Evolutionary conservation across 2,888 invertebrate genomes (phyloP), one percentile per base, ranked within the genome.

Genomic region (Lepidocyrtinus sp.): DNA sequence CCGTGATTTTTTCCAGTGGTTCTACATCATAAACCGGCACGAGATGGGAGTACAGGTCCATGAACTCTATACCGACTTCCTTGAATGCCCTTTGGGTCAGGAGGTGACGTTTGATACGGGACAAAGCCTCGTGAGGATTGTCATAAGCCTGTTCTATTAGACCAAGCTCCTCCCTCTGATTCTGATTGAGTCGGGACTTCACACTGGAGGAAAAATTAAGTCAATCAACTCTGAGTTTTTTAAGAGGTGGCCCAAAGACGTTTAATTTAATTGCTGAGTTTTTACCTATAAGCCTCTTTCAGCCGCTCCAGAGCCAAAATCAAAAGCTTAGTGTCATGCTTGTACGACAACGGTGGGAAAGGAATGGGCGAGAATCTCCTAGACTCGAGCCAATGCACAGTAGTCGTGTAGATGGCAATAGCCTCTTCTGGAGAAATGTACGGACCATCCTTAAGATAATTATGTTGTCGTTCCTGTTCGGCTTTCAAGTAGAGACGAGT

Each of bases 371-470:
- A 98, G 90, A 99, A 99, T 85, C 99, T 92, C 64, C 99, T 91
- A 0, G 98, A 98, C 89, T 99, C 99, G 83, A 99, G 91, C 99
- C 99, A 99, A 90, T 99, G 99, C 0, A 99, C 99, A 1, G 99
- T 99, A 0, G 99, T 99, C 0, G 99, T 99, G 89, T 99, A 99
- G 88, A 99, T 99, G 27, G 99, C 99, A 15, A 99, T 99, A 21
- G 99, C 99, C 91, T 99, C 99, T 89, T 99, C 99, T 0, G 99
- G 98, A 0, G 98, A 98, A 87, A 99, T 98, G 90, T 99, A 99
- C 0, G 99, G 99, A 69, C 99, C 99, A 89, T 99, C 99, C 91
- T 99, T 99, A 87, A 99, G 90, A 89, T 99, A 99, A 89, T 99
- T 99, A 88, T 99, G 99, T 88, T 99, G 99, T 5, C 99, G 90